Evolutionary conservation across 2,113 vertebrate species (phyloP), one percentile per base, ranked within the genome.

Genomic region (Cynopterus brachyotis): DNA sequence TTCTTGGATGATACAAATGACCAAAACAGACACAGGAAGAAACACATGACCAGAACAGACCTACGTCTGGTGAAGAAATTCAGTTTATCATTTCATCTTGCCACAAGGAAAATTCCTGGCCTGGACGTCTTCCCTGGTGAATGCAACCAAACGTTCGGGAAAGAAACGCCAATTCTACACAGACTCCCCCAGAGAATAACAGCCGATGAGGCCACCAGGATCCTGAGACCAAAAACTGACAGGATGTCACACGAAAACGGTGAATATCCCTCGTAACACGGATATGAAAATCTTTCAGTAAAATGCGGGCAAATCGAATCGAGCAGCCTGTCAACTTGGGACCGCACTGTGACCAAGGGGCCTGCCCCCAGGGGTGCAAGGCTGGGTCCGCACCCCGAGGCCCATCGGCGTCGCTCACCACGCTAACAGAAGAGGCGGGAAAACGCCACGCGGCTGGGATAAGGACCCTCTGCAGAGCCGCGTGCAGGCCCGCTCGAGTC

Each of bases 401-500:
- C 20, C 50, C 2, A 3, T 45, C 53, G 1, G 0, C 0, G 3
- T 35, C 17, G 30, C 0, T 8, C 20, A 13, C 15, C n/a, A 11
- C 5, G 4, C 15, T 42, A 19, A 2, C 50, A 6, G 40, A 26
- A 4, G 42, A 2, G 15, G 42, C 16, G 22, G 45, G 45, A 9
- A 30, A 55, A 55, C 28, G 15, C 10, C 0, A 0, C 22, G 1
- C 16, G 22, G 42, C 85, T 6, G 2, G 22, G 42, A 6, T 2
- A 12, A 2, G 1, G 3, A 3, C 22, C 62, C 8, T 42, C n/a
- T 10, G 55, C 42, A 10, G 8, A n/a, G 13, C 4, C 13, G 11
- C 0, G 30, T 13, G 26, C 2, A 35, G 3, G 17, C 0, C 28
- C 53, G 0, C 2, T 1, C 19, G 20, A 42, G 47, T n/a, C 42